Conservation (phyloP, 2,888 invertebrate genomes). For the Steinernema scapterisci region DNA sequence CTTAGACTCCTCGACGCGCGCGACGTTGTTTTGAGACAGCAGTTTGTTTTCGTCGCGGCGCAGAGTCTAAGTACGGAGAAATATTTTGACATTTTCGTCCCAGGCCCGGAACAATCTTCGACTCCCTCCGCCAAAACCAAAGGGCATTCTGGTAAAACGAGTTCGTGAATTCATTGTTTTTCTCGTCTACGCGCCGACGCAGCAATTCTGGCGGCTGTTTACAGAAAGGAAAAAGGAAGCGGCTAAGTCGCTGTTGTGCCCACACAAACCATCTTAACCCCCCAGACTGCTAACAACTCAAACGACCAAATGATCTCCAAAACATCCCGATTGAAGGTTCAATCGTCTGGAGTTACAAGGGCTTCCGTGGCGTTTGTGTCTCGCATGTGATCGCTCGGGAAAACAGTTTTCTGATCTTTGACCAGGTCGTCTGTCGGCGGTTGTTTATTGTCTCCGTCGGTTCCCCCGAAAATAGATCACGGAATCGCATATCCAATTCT, state of each 20-base stretch:
- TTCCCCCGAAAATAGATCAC: conserved; percentile 12
- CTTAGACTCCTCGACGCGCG: not conserved
- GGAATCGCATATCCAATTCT: conserved; percentile 9
- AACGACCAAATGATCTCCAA: not conserved
- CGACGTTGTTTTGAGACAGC: conserved; percentile 26
- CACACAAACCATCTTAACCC: not conserved
- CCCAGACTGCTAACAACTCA: not conserved
- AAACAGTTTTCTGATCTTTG: conserved; percentile 15
- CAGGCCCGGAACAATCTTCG: conserved; percentile 22
- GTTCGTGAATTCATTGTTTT: conserved; percentile 25
- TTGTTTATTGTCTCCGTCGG: conserved; percentile 13
- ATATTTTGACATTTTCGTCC: conserved; percentile 24
- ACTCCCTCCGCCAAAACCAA: not conserved
- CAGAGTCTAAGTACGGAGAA: not conserved
- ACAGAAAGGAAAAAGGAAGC: conserved; percentile 17
- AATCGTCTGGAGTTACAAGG: not conserved
- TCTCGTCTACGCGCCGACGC: conserved; percentile 14
- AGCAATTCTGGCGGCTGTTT: conserved; percentile 8
- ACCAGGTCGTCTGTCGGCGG: not conserved
- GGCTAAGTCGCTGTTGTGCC: conserved; percentile 2
- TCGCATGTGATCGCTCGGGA: not conserved
- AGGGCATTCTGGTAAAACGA: conserved; percentile 31
- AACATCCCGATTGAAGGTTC: not conserved
- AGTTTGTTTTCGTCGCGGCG: conserved; percentile 15
- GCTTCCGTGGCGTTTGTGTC: too few species aligned